phyloP scores from a whole-genome alignment of 2,797 vertebrate species.

The Enoplosus armatus region DNA sequence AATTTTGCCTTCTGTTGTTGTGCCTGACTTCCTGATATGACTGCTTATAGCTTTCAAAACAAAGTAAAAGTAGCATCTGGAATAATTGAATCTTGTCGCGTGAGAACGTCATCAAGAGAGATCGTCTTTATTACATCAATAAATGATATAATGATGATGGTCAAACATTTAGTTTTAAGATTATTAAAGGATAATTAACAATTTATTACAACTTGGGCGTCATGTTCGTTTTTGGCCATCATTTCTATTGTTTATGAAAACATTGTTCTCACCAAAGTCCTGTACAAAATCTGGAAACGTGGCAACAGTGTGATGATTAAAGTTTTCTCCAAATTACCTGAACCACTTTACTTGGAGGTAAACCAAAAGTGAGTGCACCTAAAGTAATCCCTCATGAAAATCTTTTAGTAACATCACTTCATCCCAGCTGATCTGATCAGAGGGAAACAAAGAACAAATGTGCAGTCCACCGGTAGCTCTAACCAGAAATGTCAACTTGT shows the following conservation, averaged over 20 bases:
- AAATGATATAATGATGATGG: background rate
- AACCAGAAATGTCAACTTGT: background rate
- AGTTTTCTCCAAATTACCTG: background rate
- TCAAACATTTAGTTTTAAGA: background rate
- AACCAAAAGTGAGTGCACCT: background rate
- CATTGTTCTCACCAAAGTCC: background rate
- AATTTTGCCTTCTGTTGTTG: slow-evolving; percentile 12
- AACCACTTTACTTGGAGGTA: background rate
- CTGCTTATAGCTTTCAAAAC: background rate
- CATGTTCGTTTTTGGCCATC: background rate
- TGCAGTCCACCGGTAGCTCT: background rate
- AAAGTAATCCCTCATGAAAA: background rate
- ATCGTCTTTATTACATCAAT: background rate
- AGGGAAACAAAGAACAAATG: background rate
- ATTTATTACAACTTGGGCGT: background rate
- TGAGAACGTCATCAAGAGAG: background rate
- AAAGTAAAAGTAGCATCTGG: background rate
- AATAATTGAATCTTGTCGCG: background rate
- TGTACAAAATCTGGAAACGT: background rate
- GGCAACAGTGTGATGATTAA: background rate
- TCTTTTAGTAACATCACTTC: background rate
- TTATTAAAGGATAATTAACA: background rate
- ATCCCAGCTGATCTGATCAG: background rate
- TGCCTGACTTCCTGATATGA: background rate
- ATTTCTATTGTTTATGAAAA: background rate